A percentile compares a stretch with the other conserved stretches of the same genome.
Evolutionary conservation across 1,140 invertebrate genomes (phyloP).

Genomic region (Pinna nobilis): DNA sequence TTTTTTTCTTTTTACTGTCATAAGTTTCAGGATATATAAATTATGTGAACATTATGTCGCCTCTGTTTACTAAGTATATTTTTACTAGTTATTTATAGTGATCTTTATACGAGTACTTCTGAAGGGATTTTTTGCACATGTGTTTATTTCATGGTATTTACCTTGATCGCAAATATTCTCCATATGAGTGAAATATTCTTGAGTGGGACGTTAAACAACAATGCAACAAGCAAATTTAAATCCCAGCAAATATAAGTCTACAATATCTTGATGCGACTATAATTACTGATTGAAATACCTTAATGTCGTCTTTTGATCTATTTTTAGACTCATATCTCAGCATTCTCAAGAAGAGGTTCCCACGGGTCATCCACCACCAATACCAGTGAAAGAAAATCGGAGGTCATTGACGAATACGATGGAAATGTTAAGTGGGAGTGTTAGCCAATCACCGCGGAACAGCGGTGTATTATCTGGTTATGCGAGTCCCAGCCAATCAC

Average conservation of each 20-base stretch:
- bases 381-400: constrained; percentile 64
- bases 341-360: constrained; percentile 41
- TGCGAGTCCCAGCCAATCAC: constrained; percentile 45
- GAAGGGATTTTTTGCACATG: too few species aligned
- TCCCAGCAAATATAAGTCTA: not conserved
- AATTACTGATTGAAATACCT: too few species aligned
- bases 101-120: too few species aligned
- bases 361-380: constrained; percentile 76
- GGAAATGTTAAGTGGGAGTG: constrained; percentile 26
- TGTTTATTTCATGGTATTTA: too few species aligned
- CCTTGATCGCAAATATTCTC: too few species aligned
- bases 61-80: too few species aligned
- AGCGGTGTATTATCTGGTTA: constrained; percentile 24
- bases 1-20: not conserved
- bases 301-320: not conserved
- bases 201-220: too few species aligned
- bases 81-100: too few species aligned
- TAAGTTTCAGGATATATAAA: too few species aligned
- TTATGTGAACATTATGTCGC: too few species aligned
- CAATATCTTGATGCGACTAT: not conserved
- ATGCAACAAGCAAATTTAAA: too few species aligned
- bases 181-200: too few species aligned
- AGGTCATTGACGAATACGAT: constrained; percentile 50
- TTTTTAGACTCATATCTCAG: constrained; percentile 29
- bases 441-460: constrained; percentile 29